These are phyloP conservation scores for Eucidaris tribuloides DNA, from an alignment of 35 echinoderm and acorn worm genomes.

Conservation along the genomic window DNA sequence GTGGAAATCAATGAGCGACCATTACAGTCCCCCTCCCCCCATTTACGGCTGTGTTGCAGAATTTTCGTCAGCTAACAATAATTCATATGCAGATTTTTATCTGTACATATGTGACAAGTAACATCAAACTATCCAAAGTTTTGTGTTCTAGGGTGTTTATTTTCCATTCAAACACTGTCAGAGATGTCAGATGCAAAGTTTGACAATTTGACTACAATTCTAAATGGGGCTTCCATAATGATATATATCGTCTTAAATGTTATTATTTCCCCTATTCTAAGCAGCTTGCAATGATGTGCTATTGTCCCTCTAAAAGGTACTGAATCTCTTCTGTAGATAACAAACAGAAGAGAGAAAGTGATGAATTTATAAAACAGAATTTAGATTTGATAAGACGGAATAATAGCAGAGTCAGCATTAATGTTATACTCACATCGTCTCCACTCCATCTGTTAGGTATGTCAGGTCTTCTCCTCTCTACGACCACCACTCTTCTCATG, in stretches of 20 bases:
- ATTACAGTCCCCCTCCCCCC: no score
- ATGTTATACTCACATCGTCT: conserved; percentile 63
- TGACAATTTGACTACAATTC: background rate
- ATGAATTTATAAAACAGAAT: background rate
- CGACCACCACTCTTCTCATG: conserved; percentile 56
- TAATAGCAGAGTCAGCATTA: background rate
- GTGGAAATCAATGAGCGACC: no score
- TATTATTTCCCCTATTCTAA: background rate
- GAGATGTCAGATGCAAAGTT: background rate
- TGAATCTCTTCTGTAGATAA: background rate
- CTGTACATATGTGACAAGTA: no score
- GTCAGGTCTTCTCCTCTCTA: conserved; percentile 71
- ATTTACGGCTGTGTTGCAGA: background rate
- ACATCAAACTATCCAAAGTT: background rate
- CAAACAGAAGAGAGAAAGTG: no score
- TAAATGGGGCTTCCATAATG: no score
- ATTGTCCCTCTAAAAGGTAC: background rate
- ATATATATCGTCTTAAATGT: background rate
- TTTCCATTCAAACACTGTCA: no score
- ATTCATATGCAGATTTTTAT: no score
- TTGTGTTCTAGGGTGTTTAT: no score
- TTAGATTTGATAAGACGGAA: background rate
- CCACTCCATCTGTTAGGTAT: conserved; percentile 83
- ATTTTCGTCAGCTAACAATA: no score
- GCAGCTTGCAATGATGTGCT: background rate